Conservation (phyloP, 2,888 invertebrate genomes). For the Seira musarum region DNA sequence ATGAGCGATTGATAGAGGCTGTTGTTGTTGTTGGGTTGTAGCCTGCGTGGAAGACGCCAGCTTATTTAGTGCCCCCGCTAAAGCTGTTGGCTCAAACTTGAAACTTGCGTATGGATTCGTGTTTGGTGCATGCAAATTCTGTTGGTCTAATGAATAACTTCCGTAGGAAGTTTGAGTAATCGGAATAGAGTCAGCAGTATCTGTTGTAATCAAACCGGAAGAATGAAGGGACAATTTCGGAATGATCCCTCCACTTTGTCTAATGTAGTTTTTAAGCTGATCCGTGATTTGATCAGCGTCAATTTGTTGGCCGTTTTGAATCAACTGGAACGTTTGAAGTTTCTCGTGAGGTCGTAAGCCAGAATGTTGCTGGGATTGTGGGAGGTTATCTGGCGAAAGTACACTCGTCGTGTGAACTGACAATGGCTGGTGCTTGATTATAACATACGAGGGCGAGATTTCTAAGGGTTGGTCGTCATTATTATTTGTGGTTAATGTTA, state of each 20-base stretch:
- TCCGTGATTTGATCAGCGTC: slow-evolving; percentile 48
- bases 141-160: background rate
- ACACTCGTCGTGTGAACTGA: slow-evolving; percentile 48
- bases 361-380: slow-evolving; percentile 17
- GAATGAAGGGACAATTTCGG: slow-evolving; percentile 51
- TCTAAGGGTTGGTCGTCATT: slow-evolving; percentile 44
- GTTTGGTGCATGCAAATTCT: background rate
- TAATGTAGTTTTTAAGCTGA: slow-evolving; percentile 48
- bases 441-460: slow-evolving; percentile 53
- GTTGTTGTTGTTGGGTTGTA: slow-evolving; percentile 11
- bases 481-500: slow-evolving; percentile 36
- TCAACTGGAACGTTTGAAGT: slow-evolving; percentile 41
- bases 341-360: slow-evolving; percentile 19
- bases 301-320: slow-evolving; percentile 51
- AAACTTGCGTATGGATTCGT: background rate
- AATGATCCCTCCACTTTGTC: slow-evolving; percentile 50
- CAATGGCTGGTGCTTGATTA: slow-evolving; percentile 55
- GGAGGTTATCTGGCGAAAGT: slow-evolving; percentile 38
- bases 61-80: background rate
- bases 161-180: background rate
- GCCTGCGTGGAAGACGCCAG: slow-evolving; percentile 17
- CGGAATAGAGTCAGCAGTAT: background rate
- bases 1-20: background rate
- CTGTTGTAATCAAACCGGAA: slow-evolving; percentile 49
- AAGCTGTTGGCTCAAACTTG: background rate